A percentile compares a stretch with the other conserved stretches of the same genome.
Evolutionary conservation across 2,797 vertebrate species (phyloP).

Genomic region (Falco rusticolus): DNA sequence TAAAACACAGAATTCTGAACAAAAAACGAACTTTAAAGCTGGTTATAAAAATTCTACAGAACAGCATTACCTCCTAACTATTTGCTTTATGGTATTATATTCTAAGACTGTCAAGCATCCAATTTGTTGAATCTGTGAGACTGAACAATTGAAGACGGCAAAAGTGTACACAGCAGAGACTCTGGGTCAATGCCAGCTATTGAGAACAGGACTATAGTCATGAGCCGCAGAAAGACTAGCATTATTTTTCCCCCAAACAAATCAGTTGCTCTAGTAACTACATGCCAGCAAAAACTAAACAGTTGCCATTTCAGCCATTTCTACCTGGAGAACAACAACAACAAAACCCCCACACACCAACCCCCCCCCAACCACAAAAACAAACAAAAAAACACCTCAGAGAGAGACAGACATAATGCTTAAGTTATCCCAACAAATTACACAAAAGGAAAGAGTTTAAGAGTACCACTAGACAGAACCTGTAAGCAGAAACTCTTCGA

Average conservation of each 20-base stretch:
- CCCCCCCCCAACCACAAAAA: neutral
- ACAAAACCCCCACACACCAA: no score
- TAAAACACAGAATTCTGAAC: neutral
- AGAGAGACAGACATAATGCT: neutral
- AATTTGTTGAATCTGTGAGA: neutral
- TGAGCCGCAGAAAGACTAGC: neutral
- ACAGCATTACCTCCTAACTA: neutral
- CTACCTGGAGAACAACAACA: neutral
- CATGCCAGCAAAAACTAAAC: neutral
- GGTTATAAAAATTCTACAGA: neutral
- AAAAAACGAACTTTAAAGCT: neutral
- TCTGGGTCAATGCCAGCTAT: neutral
- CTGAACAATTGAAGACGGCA: neutral
- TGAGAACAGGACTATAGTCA: neutral
- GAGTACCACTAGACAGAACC: neutral
- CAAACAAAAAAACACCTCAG: no score
- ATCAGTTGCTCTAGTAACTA: conserved; percentile 38
- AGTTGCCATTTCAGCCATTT: neutral
- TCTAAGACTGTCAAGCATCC: neutral
- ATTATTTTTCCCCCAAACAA: conserved; percentile 48
- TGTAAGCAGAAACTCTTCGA: neutral
- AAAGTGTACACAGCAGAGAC: neutral
- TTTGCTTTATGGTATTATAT: neutral
- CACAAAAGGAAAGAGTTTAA: neutral
- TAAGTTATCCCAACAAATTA: neutral